These are phyloP conservation scores for Acanthococcus lagerstroemiae DNA, from an alignment of 2,888 invertebrate genomes.

Conservation along the genomic window DNA sequence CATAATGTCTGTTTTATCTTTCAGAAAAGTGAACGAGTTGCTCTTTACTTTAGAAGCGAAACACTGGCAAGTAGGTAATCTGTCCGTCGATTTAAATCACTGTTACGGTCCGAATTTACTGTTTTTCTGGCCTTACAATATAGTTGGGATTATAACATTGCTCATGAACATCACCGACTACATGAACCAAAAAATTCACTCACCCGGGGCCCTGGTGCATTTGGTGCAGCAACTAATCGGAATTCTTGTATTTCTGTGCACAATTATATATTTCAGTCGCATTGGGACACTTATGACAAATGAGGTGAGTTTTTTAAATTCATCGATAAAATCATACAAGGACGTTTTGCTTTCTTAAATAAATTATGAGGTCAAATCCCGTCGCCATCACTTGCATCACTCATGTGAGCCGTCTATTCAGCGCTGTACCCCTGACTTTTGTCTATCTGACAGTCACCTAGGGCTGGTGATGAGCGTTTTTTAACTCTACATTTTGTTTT, in stretches of 20 bases:
- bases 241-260: conserved; percentile 3
- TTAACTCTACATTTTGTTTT: too few relatives aligned
- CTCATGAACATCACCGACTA: conserved; percentile 15
- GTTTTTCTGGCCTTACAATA: conserved; percentile 24
- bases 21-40: conserved; percentile 3
- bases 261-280: not conserved
- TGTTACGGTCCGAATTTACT: conserved; percentile 17
- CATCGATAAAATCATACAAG: too few relatives aligned
- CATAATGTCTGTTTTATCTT: not conserved
- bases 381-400: too few relatives aligned
- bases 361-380: too few relatives aligned
- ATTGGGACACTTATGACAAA: conserved; percentile 17
- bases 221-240: not conserved
- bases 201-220: not conserved
- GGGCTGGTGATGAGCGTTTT: too few relatives aligned
- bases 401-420: too few relatives aligned
- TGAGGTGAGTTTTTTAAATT: conserved; percentile 1
- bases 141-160: conserved; percentile 14
- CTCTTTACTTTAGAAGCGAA: not conserved
- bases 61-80: conserved; percentile 14
- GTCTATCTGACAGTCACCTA: too few relatives aligned
- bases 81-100: conserved; percentile 1
- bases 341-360: too few relatives aligned
- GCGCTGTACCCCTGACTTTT: too few relatives aligned
- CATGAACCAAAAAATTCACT: not conserved